Evolutionary conservation across 64 coral and sea anemone genomes (phyloP).

Genomic region (Porites australiensis): DNA sequence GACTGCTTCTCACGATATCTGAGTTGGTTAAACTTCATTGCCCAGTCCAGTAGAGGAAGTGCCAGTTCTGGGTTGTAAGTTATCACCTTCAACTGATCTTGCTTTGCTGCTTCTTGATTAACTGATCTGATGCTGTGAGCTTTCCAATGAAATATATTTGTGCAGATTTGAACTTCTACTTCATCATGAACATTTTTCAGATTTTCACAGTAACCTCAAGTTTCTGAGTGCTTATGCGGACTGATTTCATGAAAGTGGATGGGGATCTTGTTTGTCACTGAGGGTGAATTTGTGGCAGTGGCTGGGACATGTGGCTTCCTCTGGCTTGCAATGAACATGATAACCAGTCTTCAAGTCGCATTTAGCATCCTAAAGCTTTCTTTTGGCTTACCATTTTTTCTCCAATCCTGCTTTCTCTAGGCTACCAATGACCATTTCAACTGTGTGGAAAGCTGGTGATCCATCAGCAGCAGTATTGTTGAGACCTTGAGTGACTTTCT

Average conservation of each 20-base stretch:
- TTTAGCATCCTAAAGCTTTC: conserved; percentile 42
- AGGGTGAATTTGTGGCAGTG: conserved; percentile 34
- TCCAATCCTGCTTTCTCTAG: conserved; percentile 50
- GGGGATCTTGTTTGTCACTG: conserved; percentile 30
- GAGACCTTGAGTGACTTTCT: conserved; percentile 59
- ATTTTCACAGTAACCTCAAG: conserved; percentile 16
- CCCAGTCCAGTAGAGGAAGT: conserved; percentile 57
- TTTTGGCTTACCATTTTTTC: conserved; percentile 11
- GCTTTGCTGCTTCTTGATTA: conserved; percentile 30
- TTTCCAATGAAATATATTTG: conserved; percentile 8
- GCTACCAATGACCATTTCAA: conserved; percentile 23
- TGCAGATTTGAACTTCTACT: neutral
- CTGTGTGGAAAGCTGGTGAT: conserved; percentile 38
- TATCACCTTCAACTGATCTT: conserved; percentile 24
- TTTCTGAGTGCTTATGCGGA: conserved; percentile 23
- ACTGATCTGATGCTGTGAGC: neutral
- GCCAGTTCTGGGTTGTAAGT: neutral
- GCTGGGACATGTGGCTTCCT: conserved; percentile 17
- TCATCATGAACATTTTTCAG: neutral
- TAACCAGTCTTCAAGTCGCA: conserved; percentile 39
- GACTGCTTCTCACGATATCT: conserved; percentile 36
- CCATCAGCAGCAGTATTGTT: conserved; percentile 72
- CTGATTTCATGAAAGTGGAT: conserved; percentile 41
- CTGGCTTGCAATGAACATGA: conserved; percentile 36
- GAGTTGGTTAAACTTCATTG: conserved; percentile 59